These are phyloP conservation scores for Equus quagga DNA, from an alignment of 2,113 vertebrate genomes.

Conservation along the genomic window DNA sequence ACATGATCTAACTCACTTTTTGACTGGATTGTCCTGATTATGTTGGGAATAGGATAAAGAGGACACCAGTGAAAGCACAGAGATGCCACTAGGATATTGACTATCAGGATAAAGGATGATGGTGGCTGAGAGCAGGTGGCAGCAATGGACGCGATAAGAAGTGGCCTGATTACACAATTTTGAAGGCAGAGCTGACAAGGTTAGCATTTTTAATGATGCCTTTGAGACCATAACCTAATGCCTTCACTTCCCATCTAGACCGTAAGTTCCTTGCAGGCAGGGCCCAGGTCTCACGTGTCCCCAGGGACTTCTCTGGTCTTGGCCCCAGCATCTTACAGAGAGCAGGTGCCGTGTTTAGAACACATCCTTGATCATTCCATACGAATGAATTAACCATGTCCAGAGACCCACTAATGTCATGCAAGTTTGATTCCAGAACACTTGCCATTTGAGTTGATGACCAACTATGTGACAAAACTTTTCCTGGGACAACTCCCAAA, in stretches of 20 bases:
- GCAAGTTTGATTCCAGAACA: not conserved
- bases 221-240: not conserved
- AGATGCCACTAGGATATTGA: not conserved
- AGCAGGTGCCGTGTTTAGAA: not conserved
- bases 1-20: not conserved
- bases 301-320: not conserved
- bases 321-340: not conserved
- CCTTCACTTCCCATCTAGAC: not conserved
- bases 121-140: not conserved
- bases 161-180: fast-evolving
- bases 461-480: conserved; percentile 46
- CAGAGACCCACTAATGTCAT: not conserved
- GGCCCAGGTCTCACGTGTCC: not conserved
- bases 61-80: not conserved
- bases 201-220: not conserved
- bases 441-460: not conserved
- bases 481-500: not conserved
- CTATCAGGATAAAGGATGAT: fast-evolving
- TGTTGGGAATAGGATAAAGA: not conserved
- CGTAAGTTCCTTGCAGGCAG: not conserved
- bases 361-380: not conserved
- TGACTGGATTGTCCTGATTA: not conserved
- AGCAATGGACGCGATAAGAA: not conserved
- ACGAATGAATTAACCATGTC: not conserved
- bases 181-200: not conserved